A percentile compares a stretch with the other conserved stretches of the same genome.
These are phyloP conservation scores for Eretmocerus hayati DNA, from an alignment of 2,888 invertebrate species.

Conservation along the genomic window DNA sequence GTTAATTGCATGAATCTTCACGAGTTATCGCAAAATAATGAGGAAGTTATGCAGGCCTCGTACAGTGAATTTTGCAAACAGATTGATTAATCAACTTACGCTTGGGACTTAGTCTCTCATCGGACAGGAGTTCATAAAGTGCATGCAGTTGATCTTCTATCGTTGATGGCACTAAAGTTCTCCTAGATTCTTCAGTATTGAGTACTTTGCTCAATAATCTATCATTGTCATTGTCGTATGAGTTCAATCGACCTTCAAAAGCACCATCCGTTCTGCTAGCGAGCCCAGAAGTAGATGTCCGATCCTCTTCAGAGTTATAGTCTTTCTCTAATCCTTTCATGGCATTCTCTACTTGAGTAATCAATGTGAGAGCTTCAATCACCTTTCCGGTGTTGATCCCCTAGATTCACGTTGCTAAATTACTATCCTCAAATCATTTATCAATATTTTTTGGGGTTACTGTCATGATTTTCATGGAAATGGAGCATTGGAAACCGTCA, in stretches of 20 bases:
- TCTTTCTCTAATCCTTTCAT: slow-evolving; percentile 21
- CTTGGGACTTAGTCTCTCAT: slow-evolving; percentile 9
- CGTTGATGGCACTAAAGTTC: slow-evolving; percentile 23
- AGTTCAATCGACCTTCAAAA: too few relatives aligned
- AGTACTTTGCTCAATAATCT: slow-evolving; percentile 25
- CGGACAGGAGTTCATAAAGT: slow-evolving; percentile 23
- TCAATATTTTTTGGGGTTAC: neutral
- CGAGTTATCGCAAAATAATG: too few relatives aligned
- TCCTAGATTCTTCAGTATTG: slow-evolving; percentile 26
- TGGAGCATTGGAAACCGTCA: too few relatives aligned
- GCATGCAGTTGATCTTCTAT: slow-evolving; percentile 26
- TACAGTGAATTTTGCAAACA: too few relatives aligned
- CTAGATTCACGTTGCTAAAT: slow-evolving; percentile 3
- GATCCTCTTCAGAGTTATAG: too few relatives aligned
- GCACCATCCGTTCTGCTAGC: neutral
- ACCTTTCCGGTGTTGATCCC: slow-evolving; percentile 25
- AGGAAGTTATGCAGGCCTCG: too few relatives aligned
- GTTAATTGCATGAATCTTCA: too few relatives aligned
- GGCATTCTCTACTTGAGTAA: slow-evolving; percentile 28
- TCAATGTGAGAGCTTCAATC: slow-evolving; percentile 27
- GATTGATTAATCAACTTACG: too few relatives aligned
- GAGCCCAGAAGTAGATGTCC: neutral
- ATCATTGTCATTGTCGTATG: slow-evolving; percentile 17
- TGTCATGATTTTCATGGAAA: neutral
- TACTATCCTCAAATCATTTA: slow-evolving; percentile 8